A percentile compares a stretch with the other conserved stretches of the same genome.
These are phyloP conservation scores for Gastrophysa polygoni DNA, from an alignment of 2,888 invertebrate genomes.

Conservation along the genomic window DNA sequence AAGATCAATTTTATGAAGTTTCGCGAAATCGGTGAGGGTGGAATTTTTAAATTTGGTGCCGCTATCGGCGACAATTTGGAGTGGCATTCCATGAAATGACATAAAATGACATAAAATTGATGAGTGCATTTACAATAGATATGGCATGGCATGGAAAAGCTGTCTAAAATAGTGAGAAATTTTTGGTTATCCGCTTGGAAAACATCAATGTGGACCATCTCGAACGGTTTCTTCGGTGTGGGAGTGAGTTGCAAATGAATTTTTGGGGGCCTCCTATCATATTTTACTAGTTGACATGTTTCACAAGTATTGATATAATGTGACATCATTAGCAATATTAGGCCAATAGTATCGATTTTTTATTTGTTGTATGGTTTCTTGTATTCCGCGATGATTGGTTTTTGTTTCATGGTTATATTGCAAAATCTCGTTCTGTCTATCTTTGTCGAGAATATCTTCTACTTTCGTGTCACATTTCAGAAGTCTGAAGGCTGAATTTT, in stretches of 20 bases:
- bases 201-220: background rate
- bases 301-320: too few species aligned
- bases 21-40: slow-evolving; percentile 3
- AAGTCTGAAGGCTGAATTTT: too few species aligned
- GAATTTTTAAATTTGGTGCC: slow-evolving; percentile 17
- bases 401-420: slow-evolving; percentile 14
- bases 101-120: too few species aligned
- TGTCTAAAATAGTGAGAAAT: slow-evolving; percentile 11
- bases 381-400: slow-evolving; percentile 16
- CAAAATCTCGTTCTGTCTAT: slow-evolving; percentile 12
- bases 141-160: slow-evolving; percentile 3
- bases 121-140: background rate
- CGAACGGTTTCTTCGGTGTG: too few species aligned
- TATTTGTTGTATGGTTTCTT: slow-evolving; percentile 6
- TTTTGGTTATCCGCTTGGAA: slow-evolving; percentile 6
- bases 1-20: slow-evolving; percentile 6
- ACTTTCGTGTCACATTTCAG: too few species aligned
- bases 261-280: too few species aligned
- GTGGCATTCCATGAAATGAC: slow-evolving; percentile 11
- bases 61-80: slow-evolving; percentile 6
- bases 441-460: too few species aligned
- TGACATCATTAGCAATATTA: too few species aligned
- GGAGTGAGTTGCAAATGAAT: too few species aligned
- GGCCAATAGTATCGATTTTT: too few species aligned
- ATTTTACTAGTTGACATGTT: too few species aligned